A percentile compares a stretch with the other conserved stretches of the same genome.
Conservation (phyloP, 2,113 vertebrate genomes). For the Cryptotis parvus region DNA sequence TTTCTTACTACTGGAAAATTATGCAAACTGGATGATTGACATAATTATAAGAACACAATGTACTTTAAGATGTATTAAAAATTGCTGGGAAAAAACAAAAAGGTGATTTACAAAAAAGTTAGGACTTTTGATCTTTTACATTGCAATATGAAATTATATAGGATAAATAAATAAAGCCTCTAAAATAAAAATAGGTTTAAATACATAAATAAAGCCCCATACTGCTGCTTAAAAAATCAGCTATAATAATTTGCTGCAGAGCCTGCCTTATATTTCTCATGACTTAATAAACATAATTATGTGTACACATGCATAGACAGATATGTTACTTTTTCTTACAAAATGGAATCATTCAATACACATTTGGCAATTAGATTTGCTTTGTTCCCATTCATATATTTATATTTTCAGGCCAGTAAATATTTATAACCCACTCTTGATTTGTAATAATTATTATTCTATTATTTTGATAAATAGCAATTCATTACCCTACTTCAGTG, state of each 20-base stretch:
- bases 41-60: constrained; percentile 7
- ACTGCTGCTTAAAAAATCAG: neutral
- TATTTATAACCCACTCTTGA: neutral
- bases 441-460: neutral
- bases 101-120: neutral
- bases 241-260: neutral
- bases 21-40: neutral
- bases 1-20: neutral
- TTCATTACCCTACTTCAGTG: too few species aligned
- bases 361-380: neutral
- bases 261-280: neutral
- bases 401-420: neutral
- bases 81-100: neutral
- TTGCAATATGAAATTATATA: neutral
- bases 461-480: neutral
- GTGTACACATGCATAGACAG: fast-evolving
- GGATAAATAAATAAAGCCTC: constrained; percentile 14
- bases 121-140: neutral
- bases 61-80: neutral
- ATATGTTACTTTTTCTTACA: neutral
- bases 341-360: neutral
- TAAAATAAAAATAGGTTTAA: too few species aligned
- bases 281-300: neutral
- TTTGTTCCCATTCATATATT: neutral
- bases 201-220: too few species aligned